These are phyloP conservation scores for Diglossa cyanea DNA, from an alignment of 2,797 vertebrate species.

Conservation along the genomic window DNA sequence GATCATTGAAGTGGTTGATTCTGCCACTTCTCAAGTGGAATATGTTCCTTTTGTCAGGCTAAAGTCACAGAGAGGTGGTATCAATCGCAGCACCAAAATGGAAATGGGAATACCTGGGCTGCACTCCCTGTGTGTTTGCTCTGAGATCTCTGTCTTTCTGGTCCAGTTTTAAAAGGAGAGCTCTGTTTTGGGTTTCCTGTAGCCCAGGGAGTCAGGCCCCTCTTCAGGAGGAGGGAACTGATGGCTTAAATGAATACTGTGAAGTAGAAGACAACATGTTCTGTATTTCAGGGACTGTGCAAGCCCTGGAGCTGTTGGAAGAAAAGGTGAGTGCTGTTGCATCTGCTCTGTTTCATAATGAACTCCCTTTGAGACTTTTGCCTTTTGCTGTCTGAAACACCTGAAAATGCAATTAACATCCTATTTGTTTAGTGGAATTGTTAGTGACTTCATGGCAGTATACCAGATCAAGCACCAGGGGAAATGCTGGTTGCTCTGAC, in stretches of 20 bases:
- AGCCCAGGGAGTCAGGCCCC: neutral
- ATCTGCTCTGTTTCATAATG: neutral
- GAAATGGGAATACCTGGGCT: neutral
- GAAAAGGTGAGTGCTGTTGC: neutral
- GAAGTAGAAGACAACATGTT: neutral
- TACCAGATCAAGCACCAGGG: neutral
- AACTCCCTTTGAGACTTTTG: neutral
- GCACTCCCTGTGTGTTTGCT: neutral
- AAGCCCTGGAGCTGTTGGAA: neutral
- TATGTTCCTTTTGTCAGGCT: neutral
- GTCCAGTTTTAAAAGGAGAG: neutral
- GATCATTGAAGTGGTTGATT: neutral
- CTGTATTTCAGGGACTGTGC: accelerated
- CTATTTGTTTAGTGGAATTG: neutral
- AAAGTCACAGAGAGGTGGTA: neutral
- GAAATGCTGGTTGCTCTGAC: neutral
- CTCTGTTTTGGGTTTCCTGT: neutral
- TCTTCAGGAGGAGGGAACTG: neutral
- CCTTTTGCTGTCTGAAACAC: neutral
- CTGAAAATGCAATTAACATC: neutral
- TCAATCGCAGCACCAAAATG: neutral
- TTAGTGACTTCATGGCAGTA: neutral
- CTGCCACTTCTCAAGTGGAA: neutral
- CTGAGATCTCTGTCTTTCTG: neutral
- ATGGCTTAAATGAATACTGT: neutral